Percentiles rank a stretch among this genome's conserved stretches.
Conservation (phyloP, 92 coral and sea anemone genomes). For the Scolanthus callimorphus region DNA sequence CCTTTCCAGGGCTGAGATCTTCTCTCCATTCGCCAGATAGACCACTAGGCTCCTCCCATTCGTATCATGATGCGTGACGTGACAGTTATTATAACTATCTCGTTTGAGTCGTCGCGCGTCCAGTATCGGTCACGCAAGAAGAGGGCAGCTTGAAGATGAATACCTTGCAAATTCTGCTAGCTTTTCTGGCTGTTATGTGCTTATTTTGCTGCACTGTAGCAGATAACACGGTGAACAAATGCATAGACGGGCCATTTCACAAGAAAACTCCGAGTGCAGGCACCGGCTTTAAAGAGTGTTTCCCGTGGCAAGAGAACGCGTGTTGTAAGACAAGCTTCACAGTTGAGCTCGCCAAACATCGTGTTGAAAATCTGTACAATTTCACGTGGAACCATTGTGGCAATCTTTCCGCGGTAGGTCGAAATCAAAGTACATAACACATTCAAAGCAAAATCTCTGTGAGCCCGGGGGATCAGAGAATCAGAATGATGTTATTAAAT, state of each 20-base stretch:
- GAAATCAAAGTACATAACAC: no score
- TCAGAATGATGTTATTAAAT: no score
- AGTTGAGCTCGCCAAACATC: constrained; percentile 35
- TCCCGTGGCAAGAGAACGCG: constrained; percentile 69
- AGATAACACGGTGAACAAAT: constrained; percentile 27
- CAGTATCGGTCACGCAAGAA: no score
- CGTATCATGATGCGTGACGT: no score
- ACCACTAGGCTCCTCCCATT: no score
- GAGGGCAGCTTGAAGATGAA: no score
- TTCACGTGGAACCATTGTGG: constrained; percentile 87
- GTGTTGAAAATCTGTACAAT: constrained; percentile 64
- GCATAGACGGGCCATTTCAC: constrained; percentile 62
- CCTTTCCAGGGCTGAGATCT: no score
- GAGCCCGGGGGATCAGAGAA: no score
- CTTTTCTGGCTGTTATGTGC: not conserved
- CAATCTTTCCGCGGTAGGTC: constrained; percentile 57
- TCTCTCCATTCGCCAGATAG: no score
- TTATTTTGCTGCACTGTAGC: not conserved
- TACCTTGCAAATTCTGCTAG: not conserved
- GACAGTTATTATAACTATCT: no score
- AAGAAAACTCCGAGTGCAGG: constrained; percentile 69
- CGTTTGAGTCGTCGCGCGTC: no score
- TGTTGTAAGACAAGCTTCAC: constrained; percentile 89
- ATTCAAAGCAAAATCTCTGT: no score
- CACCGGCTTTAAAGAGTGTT: constrained; percentile 55